A percentile compares a stretch with the other conserved stretches of the same genome.
phyloP scores from a whole-genome alignment of 1,140 invertebrate species.

The Zelostemma sp. region DNA sequence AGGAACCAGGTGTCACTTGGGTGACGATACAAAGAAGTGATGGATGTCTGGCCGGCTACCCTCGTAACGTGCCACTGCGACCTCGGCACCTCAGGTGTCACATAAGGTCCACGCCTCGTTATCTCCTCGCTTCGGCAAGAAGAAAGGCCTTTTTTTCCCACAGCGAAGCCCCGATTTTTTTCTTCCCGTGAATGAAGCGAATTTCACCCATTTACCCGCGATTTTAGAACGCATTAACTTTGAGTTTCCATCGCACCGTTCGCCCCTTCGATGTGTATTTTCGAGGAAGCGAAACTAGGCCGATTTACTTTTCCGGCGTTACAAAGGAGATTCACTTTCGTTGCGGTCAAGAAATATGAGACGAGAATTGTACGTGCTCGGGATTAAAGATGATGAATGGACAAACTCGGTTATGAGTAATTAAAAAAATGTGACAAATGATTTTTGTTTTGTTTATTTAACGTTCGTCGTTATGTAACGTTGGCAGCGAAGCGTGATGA shows the following conservation, averaged over 20 bases:
- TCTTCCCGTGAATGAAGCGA: slow-evolving; percentile 32
- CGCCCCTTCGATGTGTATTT: too few relatives aligned
- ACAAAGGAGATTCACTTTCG: too few relatives aligned
- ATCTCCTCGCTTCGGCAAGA: slow-evolving; percentile 32
- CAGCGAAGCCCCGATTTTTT: slow-evolving; percentile 8
- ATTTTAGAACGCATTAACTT: slow-evolving; percentile 32
- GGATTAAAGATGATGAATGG: too few relatives aligned
- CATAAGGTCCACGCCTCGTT: slow-evolving; percentile 52
- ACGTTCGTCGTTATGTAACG: too few relatives aligned
- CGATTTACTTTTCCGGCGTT: too few relatives aligned
- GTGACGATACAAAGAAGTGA: slow-evolving; percentile 47
- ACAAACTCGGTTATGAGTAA: too few relatives aligned
- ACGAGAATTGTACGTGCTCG: too few relatives aligned
- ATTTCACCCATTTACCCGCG: slow-evolving; percentile 25
- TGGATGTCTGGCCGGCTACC: slow-evolving; percentile 49
- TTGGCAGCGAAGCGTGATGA: too few relatives aligned
- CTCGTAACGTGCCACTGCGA: slow-evolving; percentile 39
- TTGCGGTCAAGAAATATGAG: too few relatives aligned
- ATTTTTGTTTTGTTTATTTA: too few relatives aligned
- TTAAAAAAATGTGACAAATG: too few relatives aligned
- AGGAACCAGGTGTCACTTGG: slow-evolving; percentile 53
- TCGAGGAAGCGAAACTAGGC: too few relatives aligned
- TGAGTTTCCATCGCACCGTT: slow-evolving; percentile 14
- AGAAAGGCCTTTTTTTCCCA: slow-evolving; percentile 17
- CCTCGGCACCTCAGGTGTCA: slow-evolving; percentile 51